phyloP scores from a whole-genome alignment of 2,113 vertebrate species.

The Eubucco bourcierii region DNA sequence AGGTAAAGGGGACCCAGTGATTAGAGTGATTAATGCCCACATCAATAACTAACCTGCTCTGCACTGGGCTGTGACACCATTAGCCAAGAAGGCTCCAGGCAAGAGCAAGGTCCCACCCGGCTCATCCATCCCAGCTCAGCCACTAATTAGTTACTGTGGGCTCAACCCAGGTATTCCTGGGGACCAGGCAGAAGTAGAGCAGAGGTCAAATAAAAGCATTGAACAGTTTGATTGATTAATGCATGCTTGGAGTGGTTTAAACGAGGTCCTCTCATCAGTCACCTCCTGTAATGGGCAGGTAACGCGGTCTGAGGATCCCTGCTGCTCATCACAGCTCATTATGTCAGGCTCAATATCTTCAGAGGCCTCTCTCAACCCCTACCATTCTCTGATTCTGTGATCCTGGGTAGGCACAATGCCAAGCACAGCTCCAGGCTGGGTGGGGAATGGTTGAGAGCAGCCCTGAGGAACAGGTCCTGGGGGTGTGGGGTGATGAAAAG shows the following conservation, averaged over 20 bases:
- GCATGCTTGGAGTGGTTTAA: not conserved
- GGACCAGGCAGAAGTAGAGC: not conserved
- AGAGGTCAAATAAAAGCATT: not conserved
- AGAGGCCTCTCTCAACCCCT: too few relatives aligned
- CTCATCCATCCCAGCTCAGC: not conserved
- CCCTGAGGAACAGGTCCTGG: too few relatives aligned
- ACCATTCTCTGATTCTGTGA: too few relatives aligned
- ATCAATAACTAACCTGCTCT: not conserved
- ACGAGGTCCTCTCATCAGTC: not conserved
- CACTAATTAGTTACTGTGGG: not conserved
- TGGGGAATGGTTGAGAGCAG: too few relatives aligned
- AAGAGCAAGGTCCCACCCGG: not conserved
- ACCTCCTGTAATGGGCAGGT: not conserved
- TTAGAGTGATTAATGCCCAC: not conserved
- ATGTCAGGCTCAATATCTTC: too few relatives aligned
- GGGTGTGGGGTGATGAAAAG: too few relatives aligned
- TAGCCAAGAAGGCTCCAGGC: not conserved
- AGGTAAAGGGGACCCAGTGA: not conserved
- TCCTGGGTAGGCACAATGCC: too few relatives aligned
- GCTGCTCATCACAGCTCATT: too few relatives aligned
- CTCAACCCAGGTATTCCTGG: too few relatives aligned
- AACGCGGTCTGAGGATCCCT: accelerated
- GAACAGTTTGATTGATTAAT: not conserved
- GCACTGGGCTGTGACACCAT: not conserved
- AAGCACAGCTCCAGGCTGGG: too few relatives aligned